These are phyloP conservation scores for Chamaetylas fuelleborni DNA, from an alignment of 2,113 vertebrate species.

Conservation along the genomic window DNA sequence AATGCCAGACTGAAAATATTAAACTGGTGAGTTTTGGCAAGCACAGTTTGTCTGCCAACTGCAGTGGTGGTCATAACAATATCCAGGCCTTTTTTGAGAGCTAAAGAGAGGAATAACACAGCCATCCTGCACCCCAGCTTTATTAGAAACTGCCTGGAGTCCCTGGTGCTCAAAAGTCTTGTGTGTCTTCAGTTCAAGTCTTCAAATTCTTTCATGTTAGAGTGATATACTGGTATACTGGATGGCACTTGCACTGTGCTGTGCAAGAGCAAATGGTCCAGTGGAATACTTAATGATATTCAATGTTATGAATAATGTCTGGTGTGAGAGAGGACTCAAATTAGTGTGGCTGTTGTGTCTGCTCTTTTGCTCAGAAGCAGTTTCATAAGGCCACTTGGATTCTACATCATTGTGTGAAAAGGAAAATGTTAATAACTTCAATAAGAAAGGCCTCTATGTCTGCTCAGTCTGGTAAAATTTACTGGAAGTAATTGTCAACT, in stretches of 20 bases:
- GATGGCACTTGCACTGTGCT: neutral
- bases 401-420: neutral
- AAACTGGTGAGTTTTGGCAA: constrained; percentile 36
- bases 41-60: neutral
- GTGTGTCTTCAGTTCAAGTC: neutral
- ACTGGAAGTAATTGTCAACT: neutral
- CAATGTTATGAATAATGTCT: neutral
- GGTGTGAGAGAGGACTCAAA: neutral
- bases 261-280: constrained; percentile 1
- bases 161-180: neutral
- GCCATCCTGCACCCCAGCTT: neutral
- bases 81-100: neutral
- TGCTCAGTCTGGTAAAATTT: neutral
- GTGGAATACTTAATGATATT: neutral
- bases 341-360: neutral
- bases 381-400: neutral
- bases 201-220: neutral
- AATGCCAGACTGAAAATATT: constrained; percentile 46
- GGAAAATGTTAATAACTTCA: neutral
- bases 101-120: neutral
- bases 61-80: neutral
- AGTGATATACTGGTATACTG: neutral
- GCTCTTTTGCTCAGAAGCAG: neutral
- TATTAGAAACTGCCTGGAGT: neutral
- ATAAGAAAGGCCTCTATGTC: neutral